phyloP scores from a whole-genome alignment of 37 sponge, comb jelly and placozoan species.

The Hexactinellida sp. region DNA sequence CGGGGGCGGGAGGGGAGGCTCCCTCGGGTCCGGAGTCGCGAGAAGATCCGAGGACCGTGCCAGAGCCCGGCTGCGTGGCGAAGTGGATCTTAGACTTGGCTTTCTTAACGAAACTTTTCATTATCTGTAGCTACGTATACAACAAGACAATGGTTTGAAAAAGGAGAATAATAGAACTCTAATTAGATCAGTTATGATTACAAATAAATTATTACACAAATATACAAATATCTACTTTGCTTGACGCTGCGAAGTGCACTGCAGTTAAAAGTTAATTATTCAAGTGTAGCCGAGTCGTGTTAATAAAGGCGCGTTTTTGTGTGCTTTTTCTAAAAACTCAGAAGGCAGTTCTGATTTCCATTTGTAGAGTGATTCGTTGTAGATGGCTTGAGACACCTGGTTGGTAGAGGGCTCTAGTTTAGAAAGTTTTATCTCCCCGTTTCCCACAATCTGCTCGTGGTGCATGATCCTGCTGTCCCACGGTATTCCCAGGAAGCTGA shows the following conservation, averaged over 20 bases:
- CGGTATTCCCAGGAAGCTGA: constrained; percentile 41
- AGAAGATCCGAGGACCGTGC: neutral
- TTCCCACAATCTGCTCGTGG: constrained; percentile 43
- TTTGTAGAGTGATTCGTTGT: constrained; percentile 39
- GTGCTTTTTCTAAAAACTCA: neutral
- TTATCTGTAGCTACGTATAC: neutral
- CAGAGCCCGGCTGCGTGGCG: neutral
- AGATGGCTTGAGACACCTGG: constrained; percentile 52
- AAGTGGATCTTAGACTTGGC: neutral
- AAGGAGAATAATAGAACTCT: neutral
- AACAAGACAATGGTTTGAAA: too few species aligned
- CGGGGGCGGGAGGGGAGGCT: neutral
- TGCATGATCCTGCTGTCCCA: constrained; percentile 64
- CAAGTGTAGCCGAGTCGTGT: neutral
- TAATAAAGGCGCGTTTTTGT: neutral
- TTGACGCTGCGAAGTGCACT: too few species aligned
- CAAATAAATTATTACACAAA: neutral
- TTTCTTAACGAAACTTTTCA: neutral
- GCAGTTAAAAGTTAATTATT: neutral
- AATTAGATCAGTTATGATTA: neutral
- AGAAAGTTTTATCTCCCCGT: constrained; percentile 29
- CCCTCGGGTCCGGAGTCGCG: neutral
- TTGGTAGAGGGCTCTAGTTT: constrained; percentile 70
- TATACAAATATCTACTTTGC: neutral
- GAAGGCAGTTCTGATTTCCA: constrained; percentile 49